Percentiles rank a stretch among this genome's conserved stretches.
Conservation (phyloP, 1,140 invertebrate genomes). For the Potamilus streckersoni region DNA sequence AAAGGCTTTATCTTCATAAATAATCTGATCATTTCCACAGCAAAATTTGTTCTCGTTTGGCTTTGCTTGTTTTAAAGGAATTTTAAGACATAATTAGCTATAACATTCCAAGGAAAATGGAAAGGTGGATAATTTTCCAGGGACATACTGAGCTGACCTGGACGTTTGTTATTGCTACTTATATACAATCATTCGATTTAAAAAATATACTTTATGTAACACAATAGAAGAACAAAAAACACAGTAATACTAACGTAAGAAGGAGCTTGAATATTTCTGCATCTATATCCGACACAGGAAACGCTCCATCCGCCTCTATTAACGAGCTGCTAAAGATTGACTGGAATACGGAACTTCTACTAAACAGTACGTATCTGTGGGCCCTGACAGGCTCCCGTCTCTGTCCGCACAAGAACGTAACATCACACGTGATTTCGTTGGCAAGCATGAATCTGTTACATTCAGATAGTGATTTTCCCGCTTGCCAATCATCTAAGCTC, state of each 20-base stretch:
- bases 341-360: constrained; percentile 51
- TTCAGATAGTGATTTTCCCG: constrained; percentile 39
- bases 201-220: not conserved
- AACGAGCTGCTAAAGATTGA: constrained; percentile 44
- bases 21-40: too few species aligned
- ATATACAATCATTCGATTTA: not conserved
- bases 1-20: too few species aligned
- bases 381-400: constrained; percentile 35
- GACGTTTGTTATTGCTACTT: too few species aligned
- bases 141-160: too few species aligned
- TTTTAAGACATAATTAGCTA: too few species aligned
- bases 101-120: too few species aligned
- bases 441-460: constrained; percentile 51
- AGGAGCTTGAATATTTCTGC: constrained; percentile 41
- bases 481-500: constrained; percentile 42
- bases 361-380: constrained; percentile 47
- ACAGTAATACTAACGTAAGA: constrained; percentile 38
- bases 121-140: too few species aligned
- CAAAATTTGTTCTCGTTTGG: too few species aligned
- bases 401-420: constrained; percentile 47
- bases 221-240: too few species aligned
- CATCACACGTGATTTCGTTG: constrained; percentile 51
- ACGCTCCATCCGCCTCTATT: constrained; percentile 32
- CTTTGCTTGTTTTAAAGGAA: too few species aligned
- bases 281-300: constrained; percentile 49